phyloP scores from a whole-genome alignment of 2,888 invertebrate species.

The Eudiplozoon nipponicum region DNA sequence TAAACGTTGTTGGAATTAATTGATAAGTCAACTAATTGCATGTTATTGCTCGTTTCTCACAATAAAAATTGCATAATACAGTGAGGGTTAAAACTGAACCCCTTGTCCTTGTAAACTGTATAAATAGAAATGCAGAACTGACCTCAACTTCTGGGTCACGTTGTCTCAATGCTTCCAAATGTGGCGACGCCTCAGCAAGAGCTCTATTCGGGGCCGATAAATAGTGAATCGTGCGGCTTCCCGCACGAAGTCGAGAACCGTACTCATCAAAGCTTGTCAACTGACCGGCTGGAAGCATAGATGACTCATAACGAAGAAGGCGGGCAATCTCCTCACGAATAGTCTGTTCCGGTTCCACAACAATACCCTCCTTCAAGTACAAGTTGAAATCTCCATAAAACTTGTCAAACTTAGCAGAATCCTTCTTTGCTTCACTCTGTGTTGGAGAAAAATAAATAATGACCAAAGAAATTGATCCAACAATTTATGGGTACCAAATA shows the following conservation, averaged over 20 bases:
- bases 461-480: no score
- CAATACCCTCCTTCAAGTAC: slow-evolving; percentile 73
- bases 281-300: slow-evolving; percentile 38
- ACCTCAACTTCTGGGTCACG: not conserved
- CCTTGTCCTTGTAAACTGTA: no score
- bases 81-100: no score
- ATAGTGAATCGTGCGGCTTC: slow-evolving; percentile 56
- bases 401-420: slow-evolving; percentile 42
- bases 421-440: slow-evolving; percentile 49
- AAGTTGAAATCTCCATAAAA: slow-evolving; percentile 68
- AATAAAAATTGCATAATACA: no score
- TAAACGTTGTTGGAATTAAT: no score
- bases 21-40: no score
- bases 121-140: not conserved
- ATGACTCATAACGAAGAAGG: slow-evolving; percentile 46
- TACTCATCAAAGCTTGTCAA: slow-evolving; percentile 47
- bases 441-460: slow-evolving; percentile 37
- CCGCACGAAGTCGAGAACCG: slow-evolving; percentile 40
- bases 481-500: no score
- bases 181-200: slow-evolving; percentile 66
- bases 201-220: slow-evolving; percentile 66
- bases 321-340: slow-evolving; percentile 61
- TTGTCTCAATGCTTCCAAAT: slow-evolving; percentile 56
- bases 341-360: slow-evolving; percentile 43
- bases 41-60: no score